Conservation (phyloP, 2,113 vertebrate species). For the Melanerpes formicivorus region DNA sequence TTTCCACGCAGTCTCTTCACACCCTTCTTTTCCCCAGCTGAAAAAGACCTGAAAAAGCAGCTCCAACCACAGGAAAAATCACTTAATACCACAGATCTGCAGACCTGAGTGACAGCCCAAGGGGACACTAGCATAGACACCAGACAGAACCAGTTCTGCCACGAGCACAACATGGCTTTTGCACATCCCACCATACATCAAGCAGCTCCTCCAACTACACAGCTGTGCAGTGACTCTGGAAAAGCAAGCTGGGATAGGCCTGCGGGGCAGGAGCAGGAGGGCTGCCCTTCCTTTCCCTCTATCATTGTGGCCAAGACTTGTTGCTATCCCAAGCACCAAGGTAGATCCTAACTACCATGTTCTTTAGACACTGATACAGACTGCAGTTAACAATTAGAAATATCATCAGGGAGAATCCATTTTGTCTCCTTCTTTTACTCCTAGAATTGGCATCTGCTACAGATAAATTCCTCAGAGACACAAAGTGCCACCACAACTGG, state of each 20-base stretch:
- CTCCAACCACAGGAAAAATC: neutral
- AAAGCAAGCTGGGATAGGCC: rapidly evolving
- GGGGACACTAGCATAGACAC: neutral
- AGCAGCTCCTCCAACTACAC: rapidly evolving
- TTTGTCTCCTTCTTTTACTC: neutral
- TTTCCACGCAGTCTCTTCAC: neutral
- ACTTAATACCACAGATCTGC: neutral
- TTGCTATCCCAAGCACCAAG: neutral
- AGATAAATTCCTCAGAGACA: neutral
- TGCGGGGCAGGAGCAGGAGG: neutral
- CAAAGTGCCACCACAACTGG: neutral
- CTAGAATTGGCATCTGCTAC: neutral
- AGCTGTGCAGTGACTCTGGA: neutral
- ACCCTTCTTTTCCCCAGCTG: neutral
- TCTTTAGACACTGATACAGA: neutral
- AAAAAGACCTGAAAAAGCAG: neutral
- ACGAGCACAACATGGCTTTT: neutral
- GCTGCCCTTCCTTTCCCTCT: neutral
- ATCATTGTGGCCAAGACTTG: neutral
- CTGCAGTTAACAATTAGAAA: neutral
- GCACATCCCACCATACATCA: neutral
- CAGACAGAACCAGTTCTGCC: neutral
- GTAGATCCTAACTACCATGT: neutral
- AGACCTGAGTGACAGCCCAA: neutral
- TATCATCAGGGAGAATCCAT: neutral